Percentiles rank a stretch among this genome's conserved stretches.
phyloP scores from a whole-genome alignment of 2,113 vertebrate species.

The Nansenia antarctica region DNA sequence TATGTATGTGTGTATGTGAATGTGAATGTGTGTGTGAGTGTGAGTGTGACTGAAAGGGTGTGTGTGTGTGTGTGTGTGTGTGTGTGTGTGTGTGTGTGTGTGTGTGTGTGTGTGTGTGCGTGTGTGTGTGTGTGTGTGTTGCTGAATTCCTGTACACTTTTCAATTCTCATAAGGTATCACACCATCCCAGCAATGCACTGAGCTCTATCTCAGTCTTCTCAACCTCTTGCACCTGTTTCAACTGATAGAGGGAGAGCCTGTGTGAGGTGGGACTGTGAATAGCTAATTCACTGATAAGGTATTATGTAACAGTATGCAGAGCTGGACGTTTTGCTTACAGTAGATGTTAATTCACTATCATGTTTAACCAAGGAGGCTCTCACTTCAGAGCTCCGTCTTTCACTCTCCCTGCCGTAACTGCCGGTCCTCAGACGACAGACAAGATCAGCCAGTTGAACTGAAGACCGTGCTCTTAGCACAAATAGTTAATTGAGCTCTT shows the following conservation, averaged over 20 bases:
- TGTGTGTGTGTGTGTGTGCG: not conserved
- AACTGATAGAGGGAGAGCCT: not conserved
- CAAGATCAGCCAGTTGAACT: slow-evolving; percentile 50
- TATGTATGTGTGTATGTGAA: slow-evolving; percentile 32
- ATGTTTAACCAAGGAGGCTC: slow-evolving; percentile 49
- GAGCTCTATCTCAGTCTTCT: not conserved
- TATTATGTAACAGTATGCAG: not conserved
- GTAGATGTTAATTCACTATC: slow-evolving; percentile 45
- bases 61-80: slow-evolving; percentile 12
- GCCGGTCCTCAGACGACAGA: slow-evolving; percentile 45
- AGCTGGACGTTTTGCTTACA: slow-evolving; percentile 24
- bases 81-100: slow-evolving; percentile 26
- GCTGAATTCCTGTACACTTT: not conserved
- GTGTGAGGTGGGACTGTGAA: not conserved
- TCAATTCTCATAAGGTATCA: not conserved
- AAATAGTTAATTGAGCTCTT: slow-evolving; percentile 40
- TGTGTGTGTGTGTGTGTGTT: not conserved
- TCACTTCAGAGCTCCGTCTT: slow-evolving; percentile 38
- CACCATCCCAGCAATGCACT: not conserved
- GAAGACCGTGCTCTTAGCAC: slow-evolving; percentile 26
- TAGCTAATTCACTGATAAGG: not conserved
- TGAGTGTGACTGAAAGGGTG: slow-evolving; percentile 22
- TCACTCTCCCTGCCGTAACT: slow-evolving; percentile 18
- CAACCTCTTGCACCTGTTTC: not conserved
- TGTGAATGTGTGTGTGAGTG: slow-evolving; percentile 14